phyloP scores from a whole-genome alignment of 2,113 vertebrate genomes.

The Caretta caretta region DNA sequence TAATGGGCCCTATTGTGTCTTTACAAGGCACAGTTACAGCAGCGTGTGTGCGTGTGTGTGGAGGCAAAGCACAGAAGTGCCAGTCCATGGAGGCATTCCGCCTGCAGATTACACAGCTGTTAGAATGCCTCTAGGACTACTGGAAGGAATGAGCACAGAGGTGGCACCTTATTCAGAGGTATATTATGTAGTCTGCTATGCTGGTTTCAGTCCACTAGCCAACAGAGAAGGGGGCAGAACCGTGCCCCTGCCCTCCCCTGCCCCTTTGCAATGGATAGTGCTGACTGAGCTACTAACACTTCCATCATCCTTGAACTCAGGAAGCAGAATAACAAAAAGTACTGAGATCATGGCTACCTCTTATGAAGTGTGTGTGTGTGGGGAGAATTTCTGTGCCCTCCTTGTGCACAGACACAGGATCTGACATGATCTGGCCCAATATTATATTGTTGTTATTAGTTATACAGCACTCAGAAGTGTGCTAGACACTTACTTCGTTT shows the following conservation, averaged over 20 bases:
- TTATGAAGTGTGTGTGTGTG: neutral
- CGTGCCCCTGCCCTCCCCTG: neutral
- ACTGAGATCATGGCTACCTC: neutral
- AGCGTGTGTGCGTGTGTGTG: neutral
- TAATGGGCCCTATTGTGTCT: conserved; percentile 44
- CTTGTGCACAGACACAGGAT: neutral
- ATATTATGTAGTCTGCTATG: neutral
- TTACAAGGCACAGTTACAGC: neutral
- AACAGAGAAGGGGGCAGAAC: neutral
- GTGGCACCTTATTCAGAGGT: neutral
- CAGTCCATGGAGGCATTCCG: neutral
- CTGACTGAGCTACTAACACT: neutral
- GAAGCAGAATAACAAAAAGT: neutral
- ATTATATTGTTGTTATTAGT: neutral
- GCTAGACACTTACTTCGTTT: neutral
- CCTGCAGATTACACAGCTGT: accelerated
- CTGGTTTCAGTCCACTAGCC: neutral
- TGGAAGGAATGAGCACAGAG: neutral
- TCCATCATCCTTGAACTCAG: neutral
- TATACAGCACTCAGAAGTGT: neutral
- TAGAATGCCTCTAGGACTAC: neutral
- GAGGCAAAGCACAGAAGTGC: neutral
- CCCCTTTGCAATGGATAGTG: neutral
- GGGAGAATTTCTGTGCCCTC: neutral
- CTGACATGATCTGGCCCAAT: neutral